Conservation (phyloP, 2,888 invertebrate species). For the Amitus sp. region DNA sequence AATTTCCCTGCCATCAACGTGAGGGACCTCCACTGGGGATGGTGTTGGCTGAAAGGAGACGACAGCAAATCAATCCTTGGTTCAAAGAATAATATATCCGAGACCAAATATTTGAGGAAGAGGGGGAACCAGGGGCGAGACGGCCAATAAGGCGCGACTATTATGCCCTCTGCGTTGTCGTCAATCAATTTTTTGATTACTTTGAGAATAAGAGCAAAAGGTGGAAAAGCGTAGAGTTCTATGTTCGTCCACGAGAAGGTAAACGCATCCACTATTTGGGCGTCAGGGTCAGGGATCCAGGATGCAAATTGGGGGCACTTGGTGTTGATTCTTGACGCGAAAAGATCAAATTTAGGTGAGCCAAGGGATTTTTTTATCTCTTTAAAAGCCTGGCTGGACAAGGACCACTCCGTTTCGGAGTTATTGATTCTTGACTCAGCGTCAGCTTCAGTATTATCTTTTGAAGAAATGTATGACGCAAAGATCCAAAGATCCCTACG, state of each 20-base stretch:
- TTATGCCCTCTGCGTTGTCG: constrained; percentile 46
- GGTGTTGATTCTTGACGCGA: constrained; percentile 10
- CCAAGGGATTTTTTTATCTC: not conserved
- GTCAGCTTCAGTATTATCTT: too few relatives aligned
- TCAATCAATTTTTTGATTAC: constrained; percentile 46
- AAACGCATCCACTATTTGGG: constrained; percentile 11
- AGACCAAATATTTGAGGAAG: constrained; percentile 26
- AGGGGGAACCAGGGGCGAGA: constrained; percentile 50
- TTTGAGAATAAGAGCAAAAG: constrained; percentile 45
- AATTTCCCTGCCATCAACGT: constrained; percentile 47
- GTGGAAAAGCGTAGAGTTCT: constrained; percentile 47
- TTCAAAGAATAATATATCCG: constrained; percentile 32
- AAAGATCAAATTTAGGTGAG: not conserved
- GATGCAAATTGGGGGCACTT: constrained; percentile 14
- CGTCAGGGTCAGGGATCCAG: constrained; percentile 14
- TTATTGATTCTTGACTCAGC: too few relatives aligned
- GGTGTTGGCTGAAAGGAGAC: constrained; percentile 42
- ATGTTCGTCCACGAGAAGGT: not conserved
- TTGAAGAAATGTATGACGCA: too few relatives aligned
- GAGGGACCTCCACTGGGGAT: constrained; percentile 42
- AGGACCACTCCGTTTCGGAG: too few relatives aligned
- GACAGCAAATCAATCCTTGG: constrained; percentile 40
- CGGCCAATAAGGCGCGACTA: constrained; percentile 48
- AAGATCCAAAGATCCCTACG: constrained; percentile 10
- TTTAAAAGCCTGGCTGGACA: not conserved